Evolutionary conservation across 2,113 vertebrate species (phyloP).

Genomic region (Perca flavescens): DNA sequence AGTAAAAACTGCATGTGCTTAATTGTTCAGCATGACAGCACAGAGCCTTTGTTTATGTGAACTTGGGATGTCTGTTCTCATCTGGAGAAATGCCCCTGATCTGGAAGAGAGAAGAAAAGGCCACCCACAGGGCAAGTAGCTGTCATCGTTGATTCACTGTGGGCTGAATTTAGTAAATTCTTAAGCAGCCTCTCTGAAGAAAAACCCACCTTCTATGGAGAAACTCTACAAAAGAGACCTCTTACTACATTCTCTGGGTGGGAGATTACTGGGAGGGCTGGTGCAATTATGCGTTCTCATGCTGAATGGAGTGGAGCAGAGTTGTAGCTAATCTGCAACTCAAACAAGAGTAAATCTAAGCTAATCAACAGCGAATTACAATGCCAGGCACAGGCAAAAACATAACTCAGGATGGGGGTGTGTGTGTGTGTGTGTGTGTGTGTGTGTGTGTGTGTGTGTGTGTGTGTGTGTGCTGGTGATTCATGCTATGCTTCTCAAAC

Average conservation of each 20-base stretch:
- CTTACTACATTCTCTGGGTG: constrained; percentile 69
- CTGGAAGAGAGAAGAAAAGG: constrained; percentile 61
- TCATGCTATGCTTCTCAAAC: constrained; percentile 70
- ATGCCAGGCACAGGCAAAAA: constrained; percentile 70
- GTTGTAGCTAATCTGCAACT: constrained; percentile 80
- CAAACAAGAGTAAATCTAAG: constrained; percentile 78
- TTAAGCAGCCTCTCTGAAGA: constrained; percentile 64
- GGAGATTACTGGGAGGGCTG: constrained; percentile 72
- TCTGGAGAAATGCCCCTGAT: constrained; percentile 68
- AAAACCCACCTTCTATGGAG: constrained; percentile 64
- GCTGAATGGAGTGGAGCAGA: constrained; percentile 70
- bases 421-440: constrained; percentile 51
- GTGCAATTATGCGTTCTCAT: constrained; percentile 76
- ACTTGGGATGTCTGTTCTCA: constrained; percentile 68
- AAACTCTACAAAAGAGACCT: constrained; percentile 74
- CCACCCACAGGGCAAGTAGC: constrained; percentile 80
- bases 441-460: constrained; percentile 44
- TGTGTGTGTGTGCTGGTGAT: constrained; percentile 56
- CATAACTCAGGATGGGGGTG: constrained; percentile 59
- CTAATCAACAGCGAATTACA: constrained; percentile 78
- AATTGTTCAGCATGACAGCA: constrained; percentile 61
- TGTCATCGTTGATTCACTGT: constrained; percentile 74
- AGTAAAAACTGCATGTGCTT: constrained; percentile 64
- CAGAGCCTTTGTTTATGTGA: constrained; percentile 71
- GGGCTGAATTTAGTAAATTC: constrained; percentile 67